These are phyloP conservation scores for Oreochromis mossambicus DNA, from an alignment of 2,797 vertebrate species.

Conservation along the genomic window DNA sequence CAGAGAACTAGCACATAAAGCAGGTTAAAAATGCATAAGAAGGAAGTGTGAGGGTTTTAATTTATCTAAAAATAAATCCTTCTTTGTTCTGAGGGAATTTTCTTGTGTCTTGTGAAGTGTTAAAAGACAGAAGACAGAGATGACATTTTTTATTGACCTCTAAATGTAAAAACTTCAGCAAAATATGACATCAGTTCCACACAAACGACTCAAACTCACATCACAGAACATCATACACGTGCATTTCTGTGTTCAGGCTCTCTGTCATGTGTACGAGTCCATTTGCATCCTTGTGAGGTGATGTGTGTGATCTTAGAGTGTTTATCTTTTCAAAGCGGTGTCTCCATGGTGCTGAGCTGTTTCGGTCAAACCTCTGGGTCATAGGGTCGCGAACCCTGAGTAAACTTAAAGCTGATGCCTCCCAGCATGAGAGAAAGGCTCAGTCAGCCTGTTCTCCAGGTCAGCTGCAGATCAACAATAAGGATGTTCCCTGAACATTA, in stretches of 20 bases:
- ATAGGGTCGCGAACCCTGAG: slow-evolving; percentile 45
- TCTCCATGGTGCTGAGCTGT: slow-evolving; percentile 63
- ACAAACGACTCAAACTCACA: not conserved
- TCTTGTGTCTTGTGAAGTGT: not conserved
- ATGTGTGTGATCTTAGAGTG: slow-evolving; percentile 22
- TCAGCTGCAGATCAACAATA: not conserved
- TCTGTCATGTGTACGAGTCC: not conserved
- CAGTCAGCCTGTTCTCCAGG: slow-evolving; percentile 1
- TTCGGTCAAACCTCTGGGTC: slow-evolving; percentile 52
- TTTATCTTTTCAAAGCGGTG: slow-evolving; percentile 53
- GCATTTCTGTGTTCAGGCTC: not conserved
- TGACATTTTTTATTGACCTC: not conserved
- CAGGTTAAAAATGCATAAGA: not conserved
- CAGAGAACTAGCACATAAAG: not conserved
- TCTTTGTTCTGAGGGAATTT: not conserved
- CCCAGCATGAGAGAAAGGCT: slow-evolving; percentile 36
- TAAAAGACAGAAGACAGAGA: not conserved
- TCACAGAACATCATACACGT: not conserved
- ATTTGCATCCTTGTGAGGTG: not conserved
- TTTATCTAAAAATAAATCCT: not conserved
- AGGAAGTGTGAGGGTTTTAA: not conserved
- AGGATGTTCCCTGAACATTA: not conserved
- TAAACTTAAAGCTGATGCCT: slow-evolving; percentile 59
- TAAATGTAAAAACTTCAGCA: not conserved
- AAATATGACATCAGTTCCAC: not conserved